phyloP scores from a whole-genome alignment of 2,797 vertebrate genomes.

The Eleutherodactylus coqui region DNA sequence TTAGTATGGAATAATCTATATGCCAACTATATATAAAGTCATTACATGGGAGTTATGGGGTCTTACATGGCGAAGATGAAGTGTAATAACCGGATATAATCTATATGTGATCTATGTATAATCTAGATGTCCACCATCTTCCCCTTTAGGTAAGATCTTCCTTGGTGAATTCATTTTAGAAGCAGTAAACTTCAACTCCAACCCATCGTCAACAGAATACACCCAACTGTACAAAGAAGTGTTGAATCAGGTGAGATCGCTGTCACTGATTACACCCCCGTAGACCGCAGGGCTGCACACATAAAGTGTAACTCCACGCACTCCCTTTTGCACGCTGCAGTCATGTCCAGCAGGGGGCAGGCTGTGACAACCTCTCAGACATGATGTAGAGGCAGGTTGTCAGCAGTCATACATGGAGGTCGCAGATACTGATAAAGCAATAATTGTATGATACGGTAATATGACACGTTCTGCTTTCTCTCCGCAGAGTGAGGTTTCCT shows the following conservation, averaged over 20 bases:
- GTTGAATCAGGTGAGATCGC: not conserved
- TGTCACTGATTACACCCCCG: not conserved
- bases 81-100: too few species aligned
- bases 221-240: not conserved
- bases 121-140: not conserved
- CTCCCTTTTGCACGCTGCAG: too few species aligned
- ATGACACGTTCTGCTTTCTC: not conserved
- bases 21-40: too few species aligned
- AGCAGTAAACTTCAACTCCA: not conserved
- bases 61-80: too few species aligned
- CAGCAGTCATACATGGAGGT: not conserved
- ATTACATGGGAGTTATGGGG: too few species aligned
- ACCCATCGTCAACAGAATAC: not conserved
- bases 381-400: not conserved
- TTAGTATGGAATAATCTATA: not conserved
- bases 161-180: not conserved
- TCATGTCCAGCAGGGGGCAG: too few species aligned
- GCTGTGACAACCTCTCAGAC: not conserved
- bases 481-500: not conserved
- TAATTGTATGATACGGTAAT: too few species aligned
- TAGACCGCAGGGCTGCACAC: too few species aligned
- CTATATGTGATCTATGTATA: too few species aligned
- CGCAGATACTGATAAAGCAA: too few species aligned
- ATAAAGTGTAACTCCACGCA: too few species aligned
- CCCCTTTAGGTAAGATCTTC: conserved; percentile 11